Base-by-base conservation (phyloP, 2,888 invertebrate genomes). In the Amorpha juglandis region DNA sequence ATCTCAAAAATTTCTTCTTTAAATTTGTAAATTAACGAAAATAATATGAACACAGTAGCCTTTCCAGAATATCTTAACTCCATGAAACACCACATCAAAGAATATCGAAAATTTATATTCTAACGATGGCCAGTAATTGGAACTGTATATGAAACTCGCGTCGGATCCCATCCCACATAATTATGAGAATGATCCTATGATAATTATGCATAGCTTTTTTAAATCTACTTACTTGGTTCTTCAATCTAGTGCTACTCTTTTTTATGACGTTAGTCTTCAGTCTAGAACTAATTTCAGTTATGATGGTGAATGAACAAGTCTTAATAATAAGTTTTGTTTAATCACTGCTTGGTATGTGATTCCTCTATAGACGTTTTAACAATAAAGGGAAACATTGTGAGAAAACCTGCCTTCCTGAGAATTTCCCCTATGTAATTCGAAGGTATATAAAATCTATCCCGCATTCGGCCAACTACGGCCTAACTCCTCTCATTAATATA, bases 51-150 rank as follows among this genome's bases (percentile, higher is more conserved):
- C 8, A 4, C 3, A 33, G 33, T 33, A 69, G 16, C 75, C 21
- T 65, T 74, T 84, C 82, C 69, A 80, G 78, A 45, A 47, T 16
- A 53, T 14, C 42, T 1, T 45, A 71, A n/a, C 50, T 76, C 76
- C 69, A 69, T 50, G 66, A 71, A 58, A 70, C 71, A 72, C 80
- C 83, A 80, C 83, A 78, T 80, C 77, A 74, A 83, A 83, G 82
- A 83, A 84, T 83, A 83, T 84, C 79, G 76, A 71, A 72, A 79
- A 80, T 85, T 82, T 83, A 80, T 84, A 83, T 85, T 83, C 81
- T 86, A 82, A 84, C 81, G 81, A 79, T 78, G 80, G 75, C 68
- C 76, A 77, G 79, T 86, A 84, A 86, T 86, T 87, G 83, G 81
- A 82, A 77, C 80, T 82, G 82, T 79, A 78, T 77, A 82, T 83